phyloP scores from a whole-genome alignment of 2,797 vertebrate species.

The Cuculus canorus region DNA sequence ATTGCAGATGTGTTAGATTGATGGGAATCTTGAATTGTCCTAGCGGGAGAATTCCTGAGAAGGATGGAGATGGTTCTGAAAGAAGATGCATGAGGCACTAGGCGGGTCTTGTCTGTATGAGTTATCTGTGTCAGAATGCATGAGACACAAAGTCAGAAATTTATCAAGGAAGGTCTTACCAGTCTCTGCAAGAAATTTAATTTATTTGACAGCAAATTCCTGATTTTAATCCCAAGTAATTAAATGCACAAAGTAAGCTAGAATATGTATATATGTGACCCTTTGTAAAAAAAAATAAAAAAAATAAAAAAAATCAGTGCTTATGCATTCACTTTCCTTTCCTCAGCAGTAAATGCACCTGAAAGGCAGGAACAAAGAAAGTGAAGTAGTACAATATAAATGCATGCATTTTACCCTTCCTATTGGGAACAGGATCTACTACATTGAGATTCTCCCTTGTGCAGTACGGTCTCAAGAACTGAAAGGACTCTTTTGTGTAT shows the following conservation, averaged over 20 bases:
- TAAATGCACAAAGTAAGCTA: not conserved
- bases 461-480: conserved; percentile 83
- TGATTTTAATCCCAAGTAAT: not conserved
- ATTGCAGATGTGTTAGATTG: not conserved
- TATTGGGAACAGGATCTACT: not conserved
- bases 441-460: not conserved
- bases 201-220: not conserved
- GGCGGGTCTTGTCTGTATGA: not conserved
- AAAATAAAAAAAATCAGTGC: not conserved
- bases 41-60: not conserved
- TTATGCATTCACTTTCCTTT: not conserved
- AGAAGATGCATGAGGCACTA: not conserved
- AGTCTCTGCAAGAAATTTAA: not conserved
- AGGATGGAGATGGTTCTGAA: not conserved
- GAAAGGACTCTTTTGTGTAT: conserved; percentile 81
- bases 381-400: not conserved
- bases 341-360: not conserved
- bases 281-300: not conserved
- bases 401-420: not conserved
- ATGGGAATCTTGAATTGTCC: not conserved
- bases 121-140: not conserved
- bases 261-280: not conserved
- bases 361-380: not conserved
- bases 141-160: not conserved
- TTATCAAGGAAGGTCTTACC: not conserved